phyloP scores from a whole-genome alignment of 2,113 vertebrate genomes.

The Melanerpes aurifrons region DNA sequence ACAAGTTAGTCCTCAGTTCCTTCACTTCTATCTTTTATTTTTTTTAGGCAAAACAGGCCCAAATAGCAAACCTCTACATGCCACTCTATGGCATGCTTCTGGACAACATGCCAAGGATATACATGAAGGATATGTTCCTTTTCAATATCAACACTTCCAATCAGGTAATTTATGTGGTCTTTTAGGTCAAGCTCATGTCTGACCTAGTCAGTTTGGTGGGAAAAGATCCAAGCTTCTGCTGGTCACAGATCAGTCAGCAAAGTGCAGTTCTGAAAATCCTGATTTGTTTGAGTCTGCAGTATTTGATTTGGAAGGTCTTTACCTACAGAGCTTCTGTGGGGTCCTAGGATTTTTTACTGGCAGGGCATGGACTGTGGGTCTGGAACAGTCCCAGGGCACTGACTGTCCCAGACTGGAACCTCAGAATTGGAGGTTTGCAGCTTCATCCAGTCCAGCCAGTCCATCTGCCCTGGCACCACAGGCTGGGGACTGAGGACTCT shows the following conservation, averaged over 20 bases:
- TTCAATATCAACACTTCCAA: constrained; percentile 91
- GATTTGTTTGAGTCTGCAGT: not conserved
- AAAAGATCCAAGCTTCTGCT: not conserved
- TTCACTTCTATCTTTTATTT: not conserved
- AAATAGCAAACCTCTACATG: constrained; percentile 94
- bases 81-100: constrained; percentile 96
- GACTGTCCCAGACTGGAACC: not conserved
- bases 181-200: not conserved
- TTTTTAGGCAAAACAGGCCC: constrained; percentile 90
- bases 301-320: not conserved
- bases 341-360: not conserved
- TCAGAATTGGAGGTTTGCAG: not conserved
- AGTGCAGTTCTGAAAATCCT: not conserved
- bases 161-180: constrained; percentile 79
- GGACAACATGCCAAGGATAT: constrained; percentile 98
- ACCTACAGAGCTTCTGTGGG: not conserved
- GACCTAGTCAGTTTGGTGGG: not conserved
- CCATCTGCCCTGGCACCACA: not conserved
- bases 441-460: fast-evolving
- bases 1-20: not conserved
- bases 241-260: not conserved
- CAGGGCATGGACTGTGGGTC: not conserved
- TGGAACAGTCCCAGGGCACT: not conserved
- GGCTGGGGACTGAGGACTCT: not conserved
- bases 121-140: constrained; percentile 94